Evolutionary conservation across 2,888 invertebrate species (phyloP).

Genomic region (Noctua janthe): DNA sequence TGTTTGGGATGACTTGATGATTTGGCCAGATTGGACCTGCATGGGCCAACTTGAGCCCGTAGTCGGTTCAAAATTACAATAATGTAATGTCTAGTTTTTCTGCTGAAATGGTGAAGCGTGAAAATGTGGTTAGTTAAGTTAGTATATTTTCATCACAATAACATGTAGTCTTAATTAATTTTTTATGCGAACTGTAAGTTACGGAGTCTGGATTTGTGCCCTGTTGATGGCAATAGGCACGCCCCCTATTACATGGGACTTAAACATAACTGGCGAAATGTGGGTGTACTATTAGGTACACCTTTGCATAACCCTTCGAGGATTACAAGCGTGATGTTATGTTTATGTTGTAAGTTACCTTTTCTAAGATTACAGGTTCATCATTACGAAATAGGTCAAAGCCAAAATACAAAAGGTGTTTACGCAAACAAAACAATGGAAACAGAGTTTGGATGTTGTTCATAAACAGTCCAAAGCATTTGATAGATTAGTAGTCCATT

Average conservation of each 20-base stretch:
- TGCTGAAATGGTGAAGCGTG: neutral
- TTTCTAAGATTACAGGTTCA: neutral
- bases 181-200: too few relatives aligned
- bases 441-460: conserved; percentile 11
- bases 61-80: neutral
- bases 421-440: conserved; percentile 29
- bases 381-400: conserved; percentile 27
- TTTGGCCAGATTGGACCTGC: neutral
- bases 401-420: conserved; percentile 26
- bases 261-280: too few relatives aligned
- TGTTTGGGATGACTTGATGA: neutral
- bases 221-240: too few relatives aligned
- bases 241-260: too few relatives aligned
- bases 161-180: too few relatives aligned
- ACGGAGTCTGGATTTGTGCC: too few relatives aligned
- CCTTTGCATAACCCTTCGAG: too few relatives aligned
- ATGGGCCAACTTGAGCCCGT: neutral
- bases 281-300: too few relatives aligned
- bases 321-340: too few relatives aligned
- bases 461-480: conserved; percentile 23
- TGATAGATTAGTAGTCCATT: conserved; percentile 45
- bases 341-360: neutral
- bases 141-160: too few relatives aligned
- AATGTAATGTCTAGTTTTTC: too few relatives aligned
- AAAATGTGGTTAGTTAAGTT: too few relatives aligned